These are phyloP conservation scores for Centroberyx gerrardi DNA, from an alignment of 2,797 vertebrate species.

Conservation along the genomic window DNA sequence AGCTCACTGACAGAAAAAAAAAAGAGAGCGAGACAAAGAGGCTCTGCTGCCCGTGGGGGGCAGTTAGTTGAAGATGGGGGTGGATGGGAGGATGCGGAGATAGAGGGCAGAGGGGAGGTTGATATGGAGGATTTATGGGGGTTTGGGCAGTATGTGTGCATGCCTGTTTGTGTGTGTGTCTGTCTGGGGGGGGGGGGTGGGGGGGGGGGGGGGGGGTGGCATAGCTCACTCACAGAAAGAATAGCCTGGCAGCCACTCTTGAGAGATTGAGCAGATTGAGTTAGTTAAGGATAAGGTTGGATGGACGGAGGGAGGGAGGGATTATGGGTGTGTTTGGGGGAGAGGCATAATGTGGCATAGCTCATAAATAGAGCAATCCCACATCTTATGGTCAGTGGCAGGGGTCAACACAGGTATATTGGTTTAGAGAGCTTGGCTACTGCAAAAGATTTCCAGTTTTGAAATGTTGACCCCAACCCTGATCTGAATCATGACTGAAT, in stretches of 20 bases:
- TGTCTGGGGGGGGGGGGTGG: not conserved
- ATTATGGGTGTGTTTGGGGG: not conserved
- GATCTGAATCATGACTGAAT: constrained; percentile 10
- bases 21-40: constrained; percentile 38
- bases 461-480: constrained; percentile 16
- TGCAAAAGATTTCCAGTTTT: constrained; percentile 15
- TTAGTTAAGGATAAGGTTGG: constrained; percentile 18
- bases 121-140: constrained; percentile 51
- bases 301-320: not conserved
- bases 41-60: constrained; percentile 11
- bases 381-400: constrained; percentile 6
- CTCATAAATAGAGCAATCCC: not conserved
- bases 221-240: not conserved
- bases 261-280: constrained; percentile 3
- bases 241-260: constrained; percentile 9
- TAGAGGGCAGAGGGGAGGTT: constrained; percentile 46
- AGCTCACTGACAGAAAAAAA: constrained; percentile 53
- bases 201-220: not conserved
- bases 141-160: constrained; percentile 12
- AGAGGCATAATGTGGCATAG: constrained; percentile 19
- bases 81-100: constrained; percentile 30
- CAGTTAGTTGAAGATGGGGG: constrained; percentile 27
- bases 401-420: not conserved
- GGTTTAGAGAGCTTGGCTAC: not conserved
- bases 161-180: not conserved